phyloP scores from a whole-genome alignment of 2,888 invertebrate genomes.

The Dorcus hopei region DNA sequence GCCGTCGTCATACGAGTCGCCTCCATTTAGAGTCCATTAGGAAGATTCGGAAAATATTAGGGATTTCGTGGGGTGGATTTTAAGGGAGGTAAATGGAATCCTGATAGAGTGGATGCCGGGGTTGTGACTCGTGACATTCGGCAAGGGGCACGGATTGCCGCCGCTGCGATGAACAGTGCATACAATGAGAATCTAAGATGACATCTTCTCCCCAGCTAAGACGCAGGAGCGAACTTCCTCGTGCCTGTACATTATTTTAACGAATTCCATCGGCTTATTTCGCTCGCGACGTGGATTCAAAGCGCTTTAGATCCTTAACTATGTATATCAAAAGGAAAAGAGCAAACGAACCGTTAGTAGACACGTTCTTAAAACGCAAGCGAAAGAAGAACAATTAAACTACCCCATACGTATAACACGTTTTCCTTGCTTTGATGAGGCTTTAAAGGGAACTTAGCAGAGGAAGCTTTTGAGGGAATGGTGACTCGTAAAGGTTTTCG shows the following conservation, averaged over 20 bases:
- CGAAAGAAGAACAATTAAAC: no score
- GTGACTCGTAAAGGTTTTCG: no score
- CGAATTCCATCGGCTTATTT: conserved; percentile 21
- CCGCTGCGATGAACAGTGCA: conserved; percentile 36
- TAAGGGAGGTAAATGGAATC: conserved; percentile 34
- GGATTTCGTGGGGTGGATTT: conserved; percentile 33
- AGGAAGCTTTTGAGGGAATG: no score
- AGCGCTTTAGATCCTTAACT: background rate
- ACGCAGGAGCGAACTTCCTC: conserved; percentile 15
- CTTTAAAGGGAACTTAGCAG: no score
- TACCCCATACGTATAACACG: no score
- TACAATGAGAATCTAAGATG: conserved; percentile 30
- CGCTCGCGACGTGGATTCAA: conserved; percentile 1
- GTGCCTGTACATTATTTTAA: conserved; percentile 29
- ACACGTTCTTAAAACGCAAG: no score
- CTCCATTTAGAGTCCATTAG: conserved; percentile 48
- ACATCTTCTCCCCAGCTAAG: conserved; percentile 25
- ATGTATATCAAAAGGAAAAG: background rate
- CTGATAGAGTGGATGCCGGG: conserved; percentile 35
- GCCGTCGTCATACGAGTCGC: conserved; percentile 42
- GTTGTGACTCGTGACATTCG: conserved; percentile 41
- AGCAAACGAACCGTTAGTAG: background rate
- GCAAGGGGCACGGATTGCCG: conserved; percentile 38
- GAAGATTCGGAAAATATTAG: conserved; percentile 44
- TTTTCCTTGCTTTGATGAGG: no score